These are phyloP conservation scores for Clistopyga incitator DNA, from an alignment of 2,888 invertebrate species.

Conservation along the genomic window DNA sequence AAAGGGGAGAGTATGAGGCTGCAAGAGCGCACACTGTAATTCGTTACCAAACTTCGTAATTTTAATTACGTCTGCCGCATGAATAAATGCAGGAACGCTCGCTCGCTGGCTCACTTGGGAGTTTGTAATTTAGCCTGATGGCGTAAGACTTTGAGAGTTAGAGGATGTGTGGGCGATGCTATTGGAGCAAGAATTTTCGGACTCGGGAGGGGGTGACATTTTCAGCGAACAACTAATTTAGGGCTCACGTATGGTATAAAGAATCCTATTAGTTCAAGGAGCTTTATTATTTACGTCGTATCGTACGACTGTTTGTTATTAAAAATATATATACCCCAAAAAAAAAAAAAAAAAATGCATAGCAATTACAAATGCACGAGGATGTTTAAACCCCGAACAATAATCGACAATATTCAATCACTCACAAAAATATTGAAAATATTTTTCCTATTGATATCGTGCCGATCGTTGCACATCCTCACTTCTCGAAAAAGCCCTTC, in stretches of 20 bases:
- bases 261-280: neutral
- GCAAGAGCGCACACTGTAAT: constrained; percentile 59
- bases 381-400: too few relatives aligned
- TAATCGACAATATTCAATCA: too few relatives aligned
- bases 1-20: constrained; percentile 19
- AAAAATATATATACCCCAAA: too few relatives aligned
- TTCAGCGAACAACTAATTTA: neutral
- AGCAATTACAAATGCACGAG: too few relatives aligned
- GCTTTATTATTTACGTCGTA: neutral
- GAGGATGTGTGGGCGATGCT: constrained; percentile 41
- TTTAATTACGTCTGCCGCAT: constrained; percentile 70
- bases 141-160: constrained; percentile 21
- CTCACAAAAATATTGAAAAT: too few relatives aligned
- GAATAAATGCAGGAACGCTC: constrained; percentile 68
- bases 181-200: constrained; percentile 47
- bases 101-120: constrained; percentile 36
- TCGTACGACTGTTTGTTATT: too few relatives aligned
- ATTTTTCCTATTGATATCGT: too few relatives aligned
- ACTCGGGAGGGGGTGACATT: constrained; percentile 3
- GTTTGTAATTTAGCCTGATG: constrained; percentile 65
- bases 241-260: neutral
- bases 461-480: too few relatives aligned
- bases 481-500: too few relatives aligned
- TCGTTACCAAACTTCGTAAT: constrained; percentile 68
- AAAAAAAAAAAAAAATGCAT: too few relatives aligned